Evolutionary conservation across 2,797 vertebrate genomes (phyloP).

Genomic region (Phoxinus dragarum): DNA sequence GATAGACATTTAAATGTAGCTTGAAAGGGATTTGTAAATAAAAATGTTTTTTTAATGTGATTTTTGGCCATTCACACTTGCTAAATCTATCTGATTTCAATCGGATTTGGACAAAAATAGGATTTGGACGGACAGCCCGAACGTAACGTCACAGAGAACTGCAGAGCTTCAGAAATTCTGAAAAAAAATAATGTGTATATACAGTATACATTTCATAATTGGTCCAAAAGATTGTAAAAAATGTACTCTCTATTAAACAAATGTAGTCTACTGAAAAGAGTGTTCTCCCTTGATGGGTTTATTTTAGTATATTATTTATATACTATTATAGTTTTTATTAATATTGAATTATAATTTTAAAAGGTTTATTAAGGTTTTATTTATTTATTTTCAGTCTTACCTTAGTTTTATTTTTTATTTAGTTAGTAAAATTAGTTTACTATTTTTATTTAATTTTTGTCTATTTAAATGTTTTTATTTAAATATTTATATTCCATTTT

Average conservation of each 20-base stretch:
- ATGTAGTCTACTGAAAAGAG: background rate
- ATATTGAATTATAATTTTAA: background rate
- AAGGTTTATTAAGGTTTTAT: too few species aligned
- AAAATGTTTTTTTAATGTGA: too few species aligned
- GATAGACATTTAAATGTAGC: too few species aligned
- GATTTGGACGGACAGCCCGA: too few species aligned
- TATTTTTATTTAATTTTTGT: background rate
- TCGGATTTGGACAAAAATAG: too few species aligned
- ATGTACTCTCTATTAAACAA: background rate
- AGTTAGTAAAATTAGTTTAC: too few species aligned
- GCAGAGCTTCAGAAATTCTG: accelerated
- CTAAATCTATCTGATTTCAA: too few species aligned
- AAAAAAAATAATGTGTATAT: background rate
- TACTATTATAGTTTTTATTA: background rate
- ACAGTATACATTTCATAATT: background rate
- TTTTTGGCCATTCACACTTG: too few species aligned
- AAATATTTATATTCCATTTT: background rate
- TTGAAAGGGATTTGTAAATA: too few species aligned
- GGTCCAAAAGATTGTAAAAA: background rate
- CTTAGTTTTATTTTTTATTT: too few species aligned
- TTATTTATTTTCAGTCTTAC: too few species aligned
- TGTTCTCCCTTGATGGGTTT: background rate
- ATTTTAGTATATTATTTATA: background rate
- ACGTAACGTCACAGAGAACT: background rate
- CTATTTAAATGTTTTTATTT: background rate